Evolutionary conservation across 2,797 vertebrate genomes (phyloP), one percentile per base, ranked within the genome.

Genomic region (Rhinogobio ventralis): DNA sequence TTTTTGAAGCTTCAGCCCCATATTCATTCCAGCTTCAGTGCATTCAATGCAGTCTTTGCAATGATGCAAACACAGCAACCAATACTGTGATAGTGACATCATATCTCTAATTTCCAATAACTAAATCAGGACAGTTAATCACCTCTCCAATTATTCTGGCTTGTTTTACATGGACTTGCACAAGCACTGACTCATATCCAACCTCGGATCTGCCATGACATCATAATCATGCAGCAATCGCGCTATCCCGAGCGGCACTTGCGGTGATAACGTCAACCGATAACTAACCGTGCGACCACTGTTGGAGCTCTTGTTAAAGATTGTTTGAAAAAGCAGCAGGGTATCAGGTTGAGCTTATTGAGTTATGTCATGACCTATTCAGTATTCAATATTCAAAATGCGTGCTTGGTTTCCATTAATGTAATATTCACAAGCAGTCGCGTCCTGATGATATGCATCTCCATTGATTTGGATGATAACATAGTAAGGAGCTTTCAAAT

Each of bases 351-450:
- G 86, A 92, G 88, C 87, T 89, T 89, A 94, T 94, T 23, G 94
- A 93, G 90, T 94, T 89, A 89, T 93, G 93, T 94, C 94, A 94
- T 92, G 90, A 89, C 91, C 92, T 91, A 93, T 95, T 94, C 83
- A 79, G 42, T 72, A 72, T 85, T 84, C 82, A 94, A 92, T 93
- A 95, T 95, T 95, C 92, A 92, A 92, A 89, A 89, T 74, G 92
- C 86, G 86, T 93, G 73, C 71, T 93, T 90, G 92, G 91, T 91
- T 93, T 94, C 93, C 92, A 93, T 93, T 93, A 93, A 92, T 88
- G 89, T 67, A 5, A 73, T 79, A 68, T 92, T 92, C 90, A 85
- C 51, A 20, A 92, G 90, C 82, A 79, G 90, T 90, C 89, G 83
- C 78, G 88, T 90, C 91, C 87, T 86, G 87, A 86, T 55, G n/a